Base-by-base conservation (phyloP, 2,113 vertebrate species). In the Delphinus delphis region DNA sequence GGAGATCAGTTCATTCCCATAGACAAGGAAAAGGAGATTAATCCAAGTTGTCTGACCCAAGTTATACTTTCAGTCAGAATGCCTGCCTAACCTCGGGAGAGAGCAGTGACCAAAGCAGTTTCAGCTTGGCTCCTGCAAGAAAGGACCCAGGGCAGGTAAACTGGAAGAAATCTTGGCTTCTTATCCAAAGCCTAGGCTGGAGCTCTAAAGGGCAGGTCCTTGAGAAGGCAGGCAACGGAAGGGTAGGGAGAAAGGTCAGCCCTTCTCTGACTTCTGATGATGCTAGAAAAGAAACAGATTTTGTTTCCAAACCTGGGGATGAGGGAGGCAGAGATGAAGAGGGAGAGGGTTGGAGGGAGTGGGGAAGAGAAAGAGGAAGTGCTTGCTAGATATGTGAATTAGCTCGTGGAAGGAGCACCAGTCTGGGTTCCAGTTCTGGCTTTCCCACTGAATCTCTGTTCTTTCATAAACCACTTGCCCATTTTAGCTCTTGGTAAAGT, bases 1-100 rank as follows among this genome's bases (percentile, higher is more conserved):
- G 15, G 74, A 96, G 60, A 71, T 58, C 53, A 33, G 80, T 93
- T 88, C 81, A 74, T 97, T 92, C 80, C 58, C 36, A 53, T 44
- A 95, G 93, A 80, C 88, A 70, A 53, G 60, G 76, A 87, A 93
- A 94, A 96, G 90, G 88, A 96, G 92, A 92, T 90, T 80, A 96
- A 76, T 88, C 23, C 73, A 87, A 38, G 26, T 70, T 89, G 92
- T 53, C 55, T 71, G 65, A 85, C 73, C n/a, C 71, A 88, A 85
- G 91, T 82, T 81, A 63, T 53, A 76, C 77, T 92, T 80, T 65
- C n/a, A 60, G 82, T 86, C 74, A 76, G 33, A 81, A 70, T 0
- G 20, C 38, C 90, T 89, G 47, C 38, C 18, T 95, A n/a, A 74
- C 36, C 68, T 96, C 11, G 1, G 41, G 33, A 76, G 76, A 80